Evolutionary conservation across 2,797 vertebrate species (phyloP).

Genomic region (Lutjanus argentimaculatus): DNA sequence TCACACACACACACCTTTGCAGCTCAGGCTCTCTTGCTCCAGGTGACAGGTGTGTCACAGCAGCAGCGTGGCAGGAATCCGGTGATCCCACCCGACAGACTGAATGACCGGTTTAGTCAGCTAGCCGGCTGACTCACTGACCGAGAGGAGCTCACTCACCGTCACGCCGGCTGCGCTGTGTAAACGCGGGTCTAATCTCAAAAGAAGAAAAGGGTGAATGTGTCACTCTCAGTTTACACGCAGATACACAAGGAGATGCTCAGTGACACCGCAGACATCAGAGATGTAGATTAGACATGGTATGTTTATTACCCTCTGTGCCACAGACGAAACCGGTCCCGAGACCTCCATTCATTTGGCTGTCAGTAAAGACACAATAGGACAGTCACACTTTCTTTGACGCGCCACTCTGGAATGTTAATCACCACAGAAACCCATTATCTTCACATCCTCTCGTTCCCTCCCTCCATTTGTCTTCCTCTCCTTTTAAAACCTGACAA

Average conservation of each 20-base stretch:
- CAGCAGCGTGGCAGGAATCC: conserved; percentile 34
- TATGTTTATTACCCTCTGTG: conserved; percentile 65
- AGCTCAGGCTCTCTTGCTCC: conserved; percentile 25
- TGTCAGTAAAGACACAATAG: conserved; percentile 73
- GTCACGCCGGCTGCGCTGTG: conserved; percentile 33
- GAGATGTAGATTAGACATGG: conserved; percentile 64
- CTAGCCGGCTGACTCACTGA: conserved; percentile 64
- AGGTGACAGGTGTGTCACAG: conserved; percentile 76
- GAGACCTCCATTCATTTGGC: conserved; percentile 63
- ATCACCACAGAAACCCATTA: conserved; percentile 80
- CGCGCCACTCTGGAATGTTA: conserved; percentile 74
- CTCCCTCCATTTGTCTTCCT: conserved; percentile 71
- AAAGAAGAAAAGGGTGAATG: conserved; percentile 43
- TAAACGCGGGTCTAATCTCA: conserved; percentile 43
- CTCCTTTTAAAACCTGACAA: conserved; percentile 79
- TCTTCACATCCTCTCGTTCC: conserved; percentile 69
- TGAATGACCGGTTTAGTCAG: conserved; percentile 70
- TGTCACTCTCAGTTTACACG: conserved; percentile 53
- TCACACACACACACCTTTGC: conserved; percentile 10
- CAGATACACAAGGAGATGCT: conserved; percentile 21
- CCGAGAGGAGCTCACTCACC: conserved; percentile 44
- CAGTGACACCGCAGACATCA: conserved; percentile 25
- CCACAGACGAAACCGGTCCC: conserved; percentile 49
- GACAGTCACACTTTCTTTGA: conserved; percentile 71
- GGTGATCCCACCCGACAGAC: conserved; percentile 51